Evolutionary conservation across 2,888 invertebrate species (phyloP).

Genomic region (Dinocampus coccinellae): DNA sequence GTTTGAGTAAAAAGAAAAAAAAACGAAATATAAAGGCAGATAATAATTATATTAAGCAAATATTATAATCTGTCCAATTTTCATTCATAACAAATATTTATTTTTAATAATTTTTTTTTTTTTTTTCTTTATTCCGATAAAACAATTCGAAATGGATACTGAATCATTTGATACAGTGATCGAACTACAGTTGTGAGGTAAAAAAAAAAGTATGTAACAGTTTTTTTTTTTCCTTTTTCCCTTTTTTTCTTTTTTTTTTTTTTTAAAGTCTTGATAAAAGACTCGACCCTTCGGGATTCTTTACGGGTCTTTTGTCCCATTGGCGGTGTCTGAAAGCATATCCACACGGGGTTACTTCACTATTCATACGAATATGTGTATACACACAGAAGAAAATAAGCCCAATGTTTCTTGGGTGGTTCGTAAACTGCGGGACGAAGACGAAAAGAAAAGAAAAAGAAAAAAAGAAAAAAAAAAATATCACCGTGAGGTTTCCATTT

Average conservation of each 20-base stretch:
- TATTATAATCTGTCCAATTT: not conserved
- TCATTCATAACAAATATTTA: not conserved
- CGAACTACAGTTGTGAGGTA: not conserved
- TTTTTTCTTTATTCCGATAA: not conserved
- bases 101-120: not conserved
- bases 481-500: not conserved
- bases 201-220: not conserved
- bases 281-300: not conserved
- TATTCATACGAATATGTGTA: not conserved
- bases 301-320: constrained; percentile 1
- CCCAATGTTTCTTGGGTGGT: constrained; percentile 21
- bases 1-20: not conserved
- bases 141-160: not conserved
- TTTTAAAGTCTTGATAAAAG: not conserved
- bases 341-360: not conserved
- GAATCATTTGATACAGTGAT: not conserved
- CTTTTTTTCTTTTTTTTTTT: too few species aligned
- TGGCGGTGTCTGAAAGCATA: not conserved
- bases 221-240: too few species aligned
- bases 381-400: not conserved
- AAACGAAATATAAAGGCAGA: not conserved
- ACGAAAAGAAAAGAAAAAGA: not conserved
- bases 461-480: not conserved
- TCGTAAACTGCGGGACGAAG: constrained; percentile 2
- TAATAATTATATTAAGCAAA: not conserved